Percentiles rank a stretch among this genome's conserved stretches.
Evolutionary conservation across 2,888 invertebrate species (phyloP).

Genomic region (Drosophila pegasa): DNA sequence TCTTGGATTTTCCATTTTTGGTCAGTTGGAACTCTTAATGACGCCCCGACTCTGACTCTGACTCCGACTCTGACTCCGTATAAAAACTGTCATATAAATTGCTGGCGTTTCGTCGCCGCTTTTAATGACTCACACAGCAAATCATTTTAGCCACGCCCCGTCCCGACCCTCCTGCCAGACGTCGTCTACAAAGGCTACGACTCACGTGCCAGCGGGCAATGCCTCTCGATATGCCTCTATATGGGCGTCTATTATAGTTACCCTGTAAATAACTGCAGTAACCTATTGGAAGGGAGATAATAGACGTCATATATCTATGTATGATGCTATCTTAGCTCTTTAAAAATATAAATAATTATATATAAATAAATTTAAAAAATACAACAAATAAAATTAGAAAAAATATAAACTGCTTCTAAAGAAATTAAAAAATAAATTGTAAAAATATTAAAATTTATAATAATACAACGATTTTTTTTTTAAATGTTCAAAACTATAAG

Average conservation of each 20-base stretch:
- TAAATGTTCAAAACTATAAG: too few species aligned
- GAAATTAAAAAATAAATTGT: too few species aligned
- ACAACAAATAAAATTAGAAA: too few species aligned
- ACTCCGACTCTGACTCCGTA: conserved; percentile 48
- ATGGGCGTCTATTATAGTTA: conserved; percentile 54
- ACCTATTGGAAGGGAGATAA: too few species aligned
- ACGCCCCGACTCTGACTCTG: conserved; percentile 52
- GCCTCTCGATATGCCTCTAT: conserved; percentile 62
- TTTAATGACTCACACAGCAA: conserved; percentile 70
- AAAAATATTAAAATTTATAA: too few species aligned
- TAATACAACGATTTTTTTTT: too few species aligned
- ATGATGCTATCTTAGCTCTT: too few species aligned
- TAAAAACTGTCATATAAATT: conserved; percentile 76
- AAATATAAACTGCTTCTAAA: too few species aligned
- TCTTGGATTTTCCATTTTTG: conserved; percentile 63
- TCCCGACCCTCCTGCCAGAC: background rate
- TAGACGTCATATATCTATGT: too few species aligned
- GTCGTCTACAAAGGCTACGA: conserved; percentile 22
- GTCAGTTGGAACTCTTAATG: conserved; percentile 60
- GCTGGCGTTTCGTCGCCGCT: conserved; percentile 58
- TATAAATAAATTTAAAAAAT: too few species aligned
- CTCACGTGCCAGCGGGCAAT: conserved; percentile 65
- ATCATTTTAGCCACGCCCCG: conserved; percentile 17
- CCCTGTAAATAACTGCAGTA: conserved; percentile 7
- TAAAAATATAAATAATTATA: background rate